Percentiles rank a stretch among this genome's conserved stretches.
These are phyloP conservation scores for Cotesia vestalis DNA, from an alignment of 1,140 invertebrate species.

Conservation along the genomic window DNA sequence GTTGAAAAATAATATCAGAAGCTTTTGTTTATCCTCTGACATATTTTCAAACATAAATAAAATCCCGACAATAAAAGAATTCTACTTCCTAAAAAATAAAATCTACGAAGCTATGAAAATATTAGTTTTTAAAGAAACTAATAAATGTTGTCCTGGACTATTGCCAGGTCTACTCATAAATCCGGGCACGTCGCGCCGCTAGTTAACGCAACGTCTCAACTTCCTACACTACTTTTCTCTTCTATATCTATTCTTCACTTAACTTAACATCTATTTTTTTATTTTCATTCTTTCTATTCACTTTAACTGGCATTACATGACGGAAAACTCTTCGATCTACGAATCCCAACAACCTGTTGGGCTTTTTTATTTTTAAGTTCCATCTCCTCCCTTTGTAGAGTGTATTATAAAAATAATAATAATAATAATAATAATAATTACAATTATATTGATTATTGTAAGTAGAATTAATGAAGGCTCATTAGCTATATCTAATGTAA, in stretches of 20 bases:
- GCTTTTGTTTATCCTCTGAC: too few relatives aligned
- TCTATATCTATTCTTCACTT: not conserved
- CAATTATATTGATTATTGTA: too few relatives aligned
- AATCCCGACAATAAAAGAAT: too few relatives aligned
- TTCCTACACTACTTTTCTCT: slow-evolving; percentile 44
- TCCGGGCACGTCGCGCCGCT: slow-evolving; percentile 56
- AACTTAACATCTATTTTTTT: not conserved
- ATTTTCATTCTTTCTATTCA: not conserved
- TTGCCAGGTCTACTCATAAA: slow-evolving; percentile 61
- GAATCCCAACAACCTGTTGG: slow-evolving; percentile 34
- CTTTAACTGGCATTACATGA: not conserved
- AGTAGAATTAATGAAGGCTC: not conserved
- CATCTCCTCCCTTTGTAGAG: too few relatives aligned
- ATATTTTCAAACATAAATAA: too few relatives aligned
- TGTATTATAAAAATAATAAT: too few relatives aligned
- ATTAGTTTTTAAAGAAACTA: slow-evolving; percentile 38
- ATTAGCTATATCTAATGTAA: not conserved
- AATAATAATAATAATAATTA: too few relatives aligned
- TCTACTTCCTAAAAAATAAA: too few relatives aligned
- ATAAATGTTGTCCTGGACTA: slow-evolving; percentile 61
- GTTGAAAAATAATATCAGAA: too few relatives aligned
- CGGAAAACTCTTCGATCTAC: slow-evolving; percentile 17
- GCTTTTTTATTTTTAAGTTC: slow-evolving; percentile 8
- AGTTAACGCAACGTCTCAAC: slow-evolving; percentile 50
- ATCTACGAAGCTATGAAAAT: too few relatives aligned